Conservation (phyloP, 2,888 invertebrate species). For the Chrysolina americana region DNA sequence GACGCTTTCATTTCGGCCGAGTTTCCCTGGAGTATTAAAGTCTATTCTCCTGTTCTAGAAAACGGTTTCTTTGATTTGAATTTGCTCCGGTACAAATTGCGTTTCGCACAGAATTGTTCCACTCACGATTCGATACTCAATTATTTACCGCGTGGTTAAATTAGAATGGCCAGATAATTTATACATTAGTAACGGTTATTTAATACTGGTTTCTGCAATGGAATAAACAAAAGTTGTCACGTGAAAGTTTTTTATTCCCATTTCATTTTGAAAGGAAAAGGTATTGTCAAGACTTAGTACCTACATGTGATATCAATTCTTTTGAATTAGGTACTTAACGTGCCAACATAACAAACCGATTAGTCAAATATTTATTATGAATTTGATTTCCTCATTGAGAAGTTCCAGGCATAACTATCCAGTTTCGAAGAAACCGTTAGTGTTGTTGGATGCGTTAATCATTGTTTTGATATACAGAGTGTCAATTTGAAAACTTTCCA, state of each 20-base stretch:
- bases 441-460: no score
- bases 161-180: slow-evolving; percentile 4
- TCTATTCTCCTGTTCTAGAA: not conserved
- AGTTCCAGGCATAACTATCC: no score
- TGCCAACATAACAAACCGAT: no score
- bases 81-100: slow-evolving; percentile 3
- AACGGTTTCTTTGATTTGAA: slow-evolving; percentile 13
- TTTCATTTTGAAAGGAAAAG: not conserved
- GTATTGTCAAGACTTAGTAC: not conserved
- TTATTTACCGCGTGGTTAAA: not conserved
- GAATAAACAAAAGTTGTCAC: not conserved
- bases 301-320: no score
- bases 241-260: not conserved
- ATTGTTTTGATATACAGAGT: no score
- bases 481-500: no score
- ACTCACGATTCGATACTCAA: not conserved
- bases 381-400: no score
- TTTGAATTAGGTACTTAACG: no score
- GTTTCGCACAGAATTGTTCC: slow-evolving; percentile 10
- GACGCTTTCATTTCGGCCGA: not conserved
- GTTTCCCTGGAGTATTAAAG: not conserved
- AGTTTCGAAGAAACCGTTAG: no score
- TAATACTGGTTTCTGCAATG: not conserved
- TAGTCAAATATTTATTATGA: no score
- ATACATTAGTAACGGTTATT: slow-evolving; percentile 13